Base-by-base conservation (phyloP, 2,888 invertebrate genomes). In the Ophion ventricosus region DNA sequence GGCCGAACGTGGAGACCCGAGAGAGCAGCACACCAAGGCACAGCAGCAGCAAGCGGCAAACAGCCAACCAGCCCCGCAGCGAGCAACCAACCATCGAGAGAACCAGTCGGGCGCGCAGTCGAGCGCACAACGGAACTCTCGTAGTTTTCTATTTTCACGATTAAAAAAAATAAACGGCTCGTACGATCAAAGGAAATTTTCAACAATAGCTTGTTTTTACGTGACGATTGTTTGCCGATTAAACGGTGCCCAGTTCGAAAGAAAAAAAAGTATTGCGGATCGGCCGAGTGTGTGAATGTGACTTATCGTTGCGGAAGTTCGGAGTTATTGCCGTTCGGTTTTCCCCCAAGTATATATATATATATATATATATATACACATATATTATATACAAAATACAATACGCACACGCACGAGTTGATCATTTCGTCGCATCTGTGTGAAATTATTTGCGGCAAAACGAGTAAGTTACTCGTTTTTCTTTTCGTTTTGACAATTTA, bases 91-190 rank as follows among this genome's bases (percentile, higher is more conserved):
- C 74, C 64, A 70, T 35, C 74, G 59, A 81, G 80, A 74, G 76
- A 84, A 72, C 43, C 84, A 82, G 81, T 84, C 82, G 82, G 79
- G 80, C 79, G 70, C 82, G 84, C 80, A 82, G 73, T 76, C 63
- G 76, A 82, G 76, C 73, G 81, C 84, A 56, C 85, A 78, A 82
- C 78, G 80, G 80, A 86, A 70, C 86, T 78, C 77, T 67, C 17
- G 61, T 61, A 14, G 20, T 11, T 20, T 54, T 67, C 49, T 54
- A 43, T 57, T 77, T 79, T 54, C 54, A 14, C 57, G 57, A n/a
- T n/a, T n/a, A n/a, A n/a, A n/a, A 57, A 35, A 57, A 40, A 69
- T 14, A 20, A n/a, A 56, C 25, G 17, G 25, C n/a, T 49, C 54
- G 11, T 43, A 43, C 14, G 43, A 43, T 1, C 10, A 14, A 11